phyloP scores from a whole-genome alignment of 92 coral and sea anemone genomes.

The Anthopleura xanthogrammica region DNA sequence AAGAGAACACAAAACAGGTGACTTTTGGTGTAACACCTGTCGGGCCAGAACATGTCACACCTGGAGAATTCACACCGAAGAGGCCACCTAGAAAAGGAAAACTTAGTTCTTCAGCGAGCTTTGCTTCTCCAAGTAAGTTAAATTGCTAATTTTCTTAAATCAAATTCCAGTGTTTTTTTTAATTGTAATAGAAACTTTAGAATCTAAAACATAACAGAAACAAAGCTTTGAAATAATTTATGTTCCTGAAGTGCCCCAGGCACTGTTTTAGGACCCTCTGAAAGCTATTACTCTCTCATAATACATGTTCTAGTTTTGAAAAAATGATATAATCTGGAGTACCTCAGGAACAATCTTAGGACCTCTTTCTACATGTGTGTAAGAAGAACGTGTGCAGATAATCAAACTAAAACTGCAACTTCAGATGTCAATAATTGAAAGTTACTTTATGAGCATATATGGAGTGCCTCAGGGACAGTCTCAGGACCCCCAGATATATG shows the following conservation, averaged over 20 bases:
- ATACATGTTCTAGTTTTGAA: too few species aligned
- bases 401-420: too few species aligned
- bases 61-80: constrained; percentile 29
- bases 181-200: neutral
- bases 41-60: constrained; percentile 16
- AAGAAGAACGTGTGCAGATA: too few species aligned
- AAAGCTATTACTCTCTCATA: too few species aligned
- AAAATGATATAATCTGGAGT: too few species aligned
- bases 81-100: constrained; percentile 56
- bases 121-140: constrained; percentile 39
- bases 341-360: neutral
- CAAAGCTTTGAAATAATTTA: neutral
- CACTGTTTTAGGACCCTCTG: neutral
- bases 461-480: neutral
- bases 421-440: too few species aligned
- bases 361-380: neutral
- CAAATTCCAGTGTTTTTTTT: neutral
- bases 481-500: neutral
- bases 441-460: neutral
- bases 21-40: constrained; percentile 5
- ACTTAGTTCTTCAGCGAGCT: constrained; percentile 41
- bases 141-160: neutral
- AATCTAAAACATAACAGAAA: neutral
- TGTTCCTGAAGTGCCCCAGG: neutral
- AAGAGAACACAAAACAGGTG: neutral